Percentiles rank a stretch among this genome's conserved stretches.
Evolutionary conservation across 2,797 vertebrate genomes (phyloP).

Genomic region (Schizopygopsis pylzovi): DNA sequence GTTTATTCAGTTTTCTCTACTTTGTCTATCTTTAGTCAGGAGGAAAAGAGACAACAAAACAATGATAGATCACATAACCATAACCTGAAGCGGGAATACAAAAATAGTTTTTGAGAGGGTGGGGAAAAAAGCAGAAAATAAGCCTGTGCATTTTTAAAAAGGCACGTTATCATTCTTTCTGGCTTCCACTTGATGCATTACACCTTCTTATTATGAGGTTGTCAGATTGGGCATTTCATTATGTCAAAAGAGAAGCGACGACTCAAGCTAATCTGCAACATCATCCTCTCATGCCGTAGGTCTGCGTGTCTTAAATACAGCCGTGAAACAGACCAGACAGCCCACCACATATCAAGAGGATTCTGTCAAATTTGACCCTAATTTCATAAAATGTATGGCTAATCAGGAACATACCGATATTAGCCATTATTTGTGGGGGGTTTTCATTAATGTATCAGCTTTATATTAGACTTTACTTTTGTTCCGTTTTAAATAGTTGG

Average conservation of each 20-base stretch:
- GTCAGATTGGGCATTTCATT: constrained; percentile 46
- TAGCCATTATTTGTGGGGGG: background rate
- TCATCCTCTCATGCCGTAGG: background rate
- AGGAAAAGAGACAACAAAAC: background rate
- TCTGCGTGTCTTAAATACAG: constrained; percentile 8
- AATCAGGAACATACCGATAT: background rate
- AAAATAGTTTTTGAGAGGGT: background rate
- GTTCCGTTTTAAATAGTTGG: background rate
- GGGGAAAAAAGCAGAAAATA: background rate
- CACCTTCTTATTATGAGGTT: constrained; percentile 35
- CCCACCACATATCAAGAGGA: background rate
- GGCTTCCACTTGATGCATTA: constrained; percentile 16
- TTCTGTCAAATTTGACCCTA: background rate
- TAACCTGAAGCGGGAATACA: background rate
- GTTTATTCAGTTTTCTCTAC: background rate
- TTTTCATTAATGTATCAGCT: background rate
- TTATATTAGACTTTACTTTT: background rate
- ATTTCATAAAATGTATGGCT: background rate
- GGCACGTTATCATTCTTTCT: background rate
- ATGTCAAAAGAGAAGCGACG: constrained; percentile 9
- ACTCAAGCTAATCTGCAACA: background rate
- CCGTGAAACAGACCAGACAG: background rate
- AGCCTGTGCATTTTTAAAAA: background rate
- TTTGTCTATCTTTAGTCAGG: background rate
- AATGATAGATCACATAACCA: background rate